These are phyloP conservation scores for Drosophila truncata DNA, from an alignment of 1,140 invertebrate species.

Conservation along the genomic window DNA sequence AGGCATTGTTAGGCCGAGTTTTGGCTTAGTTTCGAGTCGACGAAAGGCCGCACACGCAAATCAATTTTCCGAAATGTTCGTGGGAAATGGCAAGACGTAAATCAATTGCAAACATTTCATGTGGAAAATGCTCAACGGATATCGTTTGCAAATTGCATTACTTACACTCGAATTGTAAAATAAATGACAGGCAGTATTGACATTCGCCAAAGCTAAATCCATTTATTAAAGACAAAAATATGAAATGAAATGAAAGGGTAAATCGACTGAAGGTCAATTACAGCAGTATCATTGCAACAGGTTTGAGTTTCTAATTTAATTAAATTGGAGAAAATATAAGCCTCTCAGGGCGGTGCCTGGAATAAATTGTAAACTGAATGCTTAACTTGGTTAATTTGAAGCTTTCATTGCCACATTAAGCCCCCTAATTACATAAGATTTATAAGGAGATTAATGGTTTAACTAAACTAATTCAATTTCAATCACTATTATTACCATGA, in stretches of 20 bases:
- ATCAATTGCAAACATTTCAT: conserved; percentile 38
- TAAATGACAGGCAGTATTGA: conserved; percentile 15
- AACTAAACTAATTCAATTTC: background rate
- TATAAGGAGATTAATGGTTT: conserved; percentile 4
- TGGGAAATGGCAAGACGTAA: conserved; percentile 39
- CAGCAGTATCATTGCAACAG: background rate
- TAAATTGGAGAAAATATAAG: conserved; percentile 7
- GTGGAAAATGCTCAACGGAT: conserved; percentile 43
- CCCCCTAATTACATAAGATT: background rate
- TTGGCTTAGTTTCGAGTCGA: conserved; percentile 6
- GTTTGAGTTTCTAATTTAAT: conserved; percentile 6
- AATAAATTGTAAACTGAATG: conserved; percentile 1
- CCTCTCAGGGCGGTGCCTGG: background rate
- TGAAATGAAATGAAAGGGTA: background rate
- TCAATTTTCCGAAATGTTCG: conserved; percentile 15
- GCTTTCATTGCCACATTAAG: conserved; percentile 7
- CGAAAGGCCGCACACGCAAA: conserved; percentile 31
- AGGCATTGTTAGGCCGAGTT: conserved; percentile 18
- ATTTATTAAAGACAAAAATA: conserved; percentile 15
- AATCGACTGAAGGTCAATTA: conserved; percentile 4
- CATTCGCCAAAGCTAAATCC: background rate
- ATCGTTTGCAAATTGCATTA: conserved; percentile 32
- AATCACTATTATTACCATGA: conserved; percentile 8
- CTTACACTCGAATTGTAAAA: conserved; percentile 13
- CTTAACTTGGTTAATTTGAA: background rate